Base-by-base conservation (phyloP, 2,797 vertebrate genomes). In the Poecilia wingei region DNA sequence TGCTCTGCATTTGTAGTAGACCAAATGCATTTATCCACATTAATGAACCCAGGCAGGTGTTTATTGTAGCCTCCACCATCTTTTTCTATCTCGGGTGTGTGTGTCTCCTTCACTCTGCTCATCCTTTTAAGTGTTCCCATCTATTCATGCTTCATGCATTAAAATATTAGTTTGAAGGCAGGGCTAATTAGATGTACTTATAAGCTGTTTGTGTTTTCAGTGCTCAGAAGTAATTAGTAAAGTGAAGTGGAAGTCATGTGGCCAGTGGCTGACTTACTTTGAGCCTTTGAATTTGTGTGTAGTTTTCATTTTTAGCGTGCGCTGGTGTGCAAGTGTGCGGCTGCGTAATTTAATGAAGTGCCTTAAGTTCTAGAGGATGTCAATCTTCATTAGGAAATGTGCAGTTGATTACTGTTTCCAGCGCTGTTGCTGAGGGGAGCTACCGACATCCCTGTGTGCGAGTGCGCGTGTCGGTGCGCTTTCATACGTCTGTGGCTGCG, bases 341-440 rank as follows among this genome's bases (percentile, higher is more conserved):
- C 74, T 82, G 69, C 77, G 57, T 84, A 88, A 87, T 89, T 82
- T 88, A 88, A 86, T 91, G 82, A 87, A 88, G 80, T 61, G 85
- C 80, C 82, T 87, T 84, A 69, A 87, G 82, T 82, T 12, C 75
- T 74, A 85, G 55, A 72, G 79, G 74, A 81, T 84, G 90, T 86
- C 92, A 88, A 59, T 92, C 89, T 88, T 91, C 84, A 92, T 93
- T 88, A 87, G 70, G 80, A 89, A 93, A 92, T 84, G 76, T 87
- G 84, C 83, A 85, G 91, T 49, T 89, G 83, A 90, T 92, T 81
- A 85, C 79, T 83, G 75, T 88, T 90, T 88, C 55, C 86, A 88
- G 86, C 72, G 71, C 43, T 86, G 46, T 31, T 78, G 45, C 57
- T 74, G 64, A 78, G 74, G 57, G 87, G 76, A 55, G 78, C 83